Conservation (phyloP, 2,888 invertebrate genomes). For the Nudaria mundana region DNA sequence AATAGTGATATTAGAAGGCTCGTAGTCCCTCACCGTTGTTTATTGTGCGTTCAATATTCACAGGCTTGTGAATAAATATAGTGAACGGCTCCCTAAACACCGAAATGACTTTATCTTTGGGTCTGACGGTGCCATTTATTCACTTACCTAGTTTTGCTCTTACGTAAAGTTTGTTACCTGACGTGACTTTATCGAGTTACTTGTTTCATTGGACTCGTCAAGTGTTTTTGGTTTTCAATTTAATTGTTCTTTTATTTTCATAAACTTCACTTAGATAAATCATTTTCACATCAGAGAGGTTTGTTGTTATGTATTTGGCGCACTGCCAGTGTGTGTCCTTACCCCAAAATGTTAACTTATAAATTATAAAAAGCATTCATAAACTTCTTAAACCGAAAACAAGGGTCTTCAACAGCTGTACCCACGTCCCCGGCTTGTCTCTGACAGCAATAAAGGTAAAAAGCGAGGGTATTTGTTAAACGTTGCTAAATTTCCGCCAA, state of each 20-base stretch:
- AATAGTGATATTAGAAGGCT: background rate
- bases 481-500: constrained; percentile 30
- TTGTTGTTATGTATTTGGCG: too few relatives aligned
- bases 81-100: constrained; percentile 19
- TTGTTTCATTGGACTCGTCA: constrained; percentile 11
- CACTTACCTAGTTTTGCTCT: constrained; percentile 25
- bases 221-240: constrained; percentile 10
- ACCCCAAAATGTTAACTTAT: background rate
- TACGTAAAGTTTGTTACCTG: constrained; percentile 29
- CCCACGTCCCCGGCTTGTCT: constrained; percentile 7
- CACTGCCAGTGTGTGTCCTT: too few relatives aligned
- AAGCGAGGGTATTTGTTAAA: constrained; percentile 24
- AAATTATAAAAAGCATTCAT: background rate
- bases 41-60: constrained; percentile 15
- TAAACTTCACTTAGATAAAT: background rate
- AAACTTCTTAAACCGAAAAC: constrained; percentile 4
- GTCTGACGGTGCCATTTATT: constrained; percentile 30
- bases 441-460: constrained; percentile 27
- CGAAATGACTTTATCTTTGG: constrained; percentile 15
- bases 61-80: constrained; percentile 19
- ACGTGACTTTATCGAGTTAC: constrained; percentile 24
- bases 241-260: background rate
- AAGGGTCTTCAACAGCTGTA: constrained; percentile 7
- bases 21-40: constrained; percentile 4
- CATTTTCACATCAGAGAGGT: too few relatives aligned